Base-by-base conservation (phyloP, 2,888 invertebrate genomes). In the Artemia sp. region DNA sequence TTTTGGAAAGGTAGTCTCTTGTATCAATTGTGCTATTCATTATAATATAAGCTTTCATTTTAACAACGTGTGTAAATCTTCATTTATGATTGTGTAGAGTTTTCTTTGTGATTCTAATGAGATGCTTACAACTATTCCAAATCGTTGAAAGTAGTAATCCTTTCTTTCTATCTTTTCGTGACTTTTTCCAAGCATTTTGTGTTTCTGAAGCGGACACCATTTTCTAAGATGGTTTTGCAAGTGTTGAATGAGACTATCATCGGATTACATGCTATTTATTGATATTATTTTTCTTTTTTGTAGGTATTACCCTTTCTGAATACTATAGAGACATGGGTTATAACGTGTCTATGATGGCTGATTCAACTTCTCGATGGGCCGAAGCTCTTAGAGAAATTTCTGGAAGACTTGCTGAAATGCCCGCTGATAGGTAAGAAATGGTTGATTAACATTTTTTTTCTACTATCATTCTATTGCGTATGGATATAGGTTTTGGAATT, bases 291-390 rank as follows among this genome's bases (percentile, higher is more conserved):
- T 69, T 70, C 67, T 51, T 7, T 68, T 24, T 66, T 74, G 1
- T 77, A 87, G 91, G 92, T 76, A 99, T 99, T 81, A 99, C 98
- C 0, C 83, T 98, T n/a, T 95, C 97, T 51, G 98, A 99, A 81
- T 98, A 99, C 82, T 98, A 96, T 89, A 80, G 84, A 76, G 84
- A 84, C 81, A 96, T 96, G 98, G 98, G 98, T 78, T 95, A 96
- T 86, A 92, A 99, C 80, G 98, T 98, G 67, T 94, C 97, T 75
- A 99, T 98, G 98, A 99, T 99, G 98, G 98, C 98, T 73, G 98
- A 98, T 82, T 98, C 97, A 51, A 99, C 98, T 24, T 98, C 97
- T 12, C 92, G 98, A 82, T 98, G 98, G 98, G 98, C 98, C 72
- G 98, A 99, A 81, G 98, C 98, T 75, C 85, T 99, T 80, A 87